phyloP scores from a whole-genome alignment of 2,797 vertebrate species.

The Muraenolepis orangiensis region DNA sequence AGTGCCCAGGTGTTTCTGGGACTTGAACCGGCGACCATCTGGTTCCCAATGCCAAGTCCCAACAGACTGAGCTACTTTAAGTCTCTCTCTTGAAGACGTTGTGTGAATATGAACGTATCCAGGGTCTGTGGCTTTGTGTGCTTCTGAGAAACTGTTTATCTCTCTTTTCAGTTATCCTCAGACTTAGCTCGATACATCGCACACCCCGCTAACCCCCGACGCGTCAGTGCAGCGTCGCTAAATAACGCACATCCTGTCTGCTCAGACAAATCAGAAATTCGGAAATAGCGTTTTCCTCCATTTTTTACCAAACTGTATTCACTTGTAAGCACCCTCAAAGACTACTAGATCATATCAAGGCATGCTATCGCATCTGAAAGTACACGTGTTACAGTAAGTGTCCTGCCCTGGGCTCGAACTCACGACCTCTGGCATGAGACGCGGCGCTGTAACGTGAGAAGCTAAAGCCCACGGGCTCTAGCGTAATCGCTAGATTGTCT shows the following conservation, averaged over 20 bases:
- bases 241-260: neutral
- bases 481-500: no score
- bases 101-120: neutral
- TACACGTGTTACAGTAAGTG: neutral
- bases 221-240: neutral
- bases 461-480: no score
- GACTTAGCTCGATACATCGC: neutral
- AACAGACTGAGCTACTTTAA: no score
- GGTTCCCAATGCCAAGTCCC: no score
- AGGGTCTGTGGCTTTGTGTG: neutral
- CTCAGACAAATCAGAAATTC: neutral
- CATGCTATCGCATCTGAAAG: neutral
- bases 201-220: neutral
- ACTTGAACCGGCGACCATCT: no score
- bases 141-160: neutral
- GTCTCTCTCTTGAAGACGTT: no score
- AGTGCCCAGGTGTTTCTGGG: no score
- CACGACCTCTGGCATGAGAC: no score
- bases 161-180: neutral
- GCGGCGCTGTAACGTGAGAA: no score
- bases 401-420: no score
- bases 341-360: neutral
- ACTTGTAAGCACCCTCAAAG: neutral
- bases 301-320: neutral
- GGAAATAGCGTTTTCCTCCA: neutral